Base-by-base conservation (phyloP, 53 echinoderm and acorn worm genomes). In the Glandiceps talaboti region DNA sequence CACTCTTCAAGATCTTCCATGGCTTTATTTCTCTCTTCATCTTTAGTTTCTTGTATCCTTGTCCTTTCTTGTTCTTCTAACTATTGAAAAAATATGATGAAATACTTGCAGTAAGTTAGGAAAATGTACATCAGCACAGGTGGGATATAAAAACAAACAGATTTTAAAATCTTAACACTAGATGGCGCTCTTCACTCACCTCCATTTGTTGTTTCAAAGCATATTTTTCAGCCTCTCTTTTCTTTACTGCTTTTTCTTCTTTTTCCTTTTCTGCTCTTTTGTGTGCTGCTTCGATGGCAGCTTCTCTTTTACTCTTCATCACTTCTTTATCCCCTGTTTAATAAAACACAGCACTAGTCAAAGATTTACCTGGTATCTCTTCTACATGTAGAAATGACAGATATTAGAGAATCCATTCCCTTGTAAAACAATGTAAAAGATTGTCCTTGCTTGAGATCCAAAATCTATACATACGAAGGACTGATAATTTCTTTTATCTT, bases 181-280 rank as follows among this genome's bases (percentile, higher is more conserved):
- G 64, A 20, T 20, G 64, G 6, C 20, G 64, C 6, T 76, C 29
- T n/a, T 1, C 33, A 81, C 91, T 73, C 78, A 92, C 92, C 80
- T 85, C 90, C 93, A 97, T 97, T 76, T 97, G 97, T 74, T 97
- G 88, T 29, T 93, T 83, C 75, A 97, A 86, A 1, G 93, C 89
- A 33, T 76, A 79, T 81, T 85, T 93, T 73, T 91, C 93, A 79
- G 85, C 83, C 77, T 93, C 97, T 73, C 82, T 82, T 79, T 97
- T 97, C 85, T 91, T 91, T 31, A 75, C 87, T n/a, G 82, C 86
- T 74, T 73, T 85, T 28, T 83, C 78, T 28, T 82, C 79, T 29
- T 81, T 88, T 81, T 90, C 85, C 77, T 86, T 80, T 77, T 93
- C 84, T 27, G 84, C 85, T 76, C 85, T 88, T 32, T 76, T 83